Base-by-base conservation (phyloP, 2,888 invertebrate species). In the Rhimphoctona megacephalus region DNA sequence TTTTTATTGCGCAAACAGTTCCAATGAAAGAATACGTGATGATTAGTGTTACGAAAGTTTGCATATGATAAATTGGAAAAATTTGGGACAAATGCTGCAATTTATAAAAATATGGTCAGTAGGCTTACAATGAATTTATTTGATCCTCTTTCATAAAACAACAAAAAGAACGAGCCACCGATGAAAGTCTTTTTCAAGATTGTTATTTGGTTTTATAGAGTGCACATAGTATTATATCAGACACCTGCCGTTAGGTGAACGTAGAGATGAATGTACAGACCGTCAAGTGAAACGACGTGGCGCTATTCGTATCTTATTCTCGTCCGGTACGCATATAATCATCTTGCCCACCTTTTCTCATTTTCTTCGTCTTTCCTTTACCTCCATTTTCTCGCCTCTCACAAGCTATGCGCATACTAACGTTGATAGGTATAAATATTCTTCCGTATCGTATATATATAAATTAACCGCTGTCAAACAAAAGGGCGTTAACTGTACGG, bases 241-340 rank as follows among this genome's bases (percentile, higher is more conserved):
- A 77, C 86, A 86, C 86, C 86, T 86, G 86, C 76, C 86, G 80
- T 86, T 86, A 69, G 81, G 69, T 81, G 73, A 73, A 83, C 36
- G 69, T 52, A n/a, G 67, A 83, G 81, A 77, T 49, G 57, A 69
- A 76, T 43, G 52, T 69, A 69, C 57, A 67, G 22, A 22, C 19
- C 76, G 52, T 66, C 64, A 76, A 77, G 70, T 85, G 66, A 85
- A 78, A 72, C 54, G 73, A 85, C 76, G 64, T 52, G 80, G 46
- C 49, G 70, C 77, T 69, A 36, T 78, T 78, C 74, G 74, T 61
- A 52, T 61, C 78, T 83, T 73, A 66, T 72, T 61, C 78, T 69
- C 67, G 46, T 85, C 43, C 64, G 67, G 57, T 61, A 25, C 72
- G 61, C 49, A 74, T 73, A 64, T 76, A 54, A 43, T 57, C 76